Percentiles rank a stretch among this genome's conserved stretches.
Conservation (phyloP, 2,888 invertebrate species). For the Drosophila greeni region DNA sequence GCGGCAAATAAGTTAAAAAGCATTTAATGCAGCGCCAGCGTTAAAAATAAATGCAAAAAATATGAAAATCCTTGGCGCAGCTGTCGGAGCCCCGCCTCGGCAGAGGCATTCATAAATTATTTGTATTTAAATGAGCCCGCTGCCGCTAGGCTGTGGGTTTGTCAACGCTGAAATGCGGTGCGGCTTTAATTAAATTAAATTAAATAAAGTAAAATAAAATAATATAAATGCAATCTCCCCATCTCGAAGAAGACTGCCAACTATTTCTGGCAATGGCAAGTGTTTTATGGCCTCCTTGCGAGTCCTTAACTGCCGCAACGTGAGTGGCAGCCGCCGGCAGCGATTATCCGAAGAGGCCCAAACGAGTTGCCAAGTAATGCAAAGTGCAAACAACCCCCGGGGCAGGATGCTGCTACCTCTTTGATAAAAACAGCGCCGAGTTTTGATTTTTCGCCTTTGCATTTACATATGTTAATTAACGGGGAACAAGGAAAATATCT, state of each 20-base stretch:
- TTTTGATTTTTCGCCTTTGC: slow-evolving; percentile 72
- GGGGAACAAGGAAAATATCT: slow-evolving; percentile 51
- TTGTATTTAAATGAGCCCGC: slow-evolving; percentile 44
- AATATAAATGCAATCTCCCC: slow-evolving; percentile 14
- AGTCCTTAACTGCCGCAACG: slow-evolving; percentile 63
- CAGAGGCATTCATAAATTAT: slow-evolving; percentile 50
- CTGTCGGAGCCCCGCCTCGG: slow-evolving; percentile 21
- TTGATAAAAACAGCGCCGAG: slow-evolving; percentile 39
- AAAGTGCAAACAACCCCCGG: slow-evolving; percentile 18
- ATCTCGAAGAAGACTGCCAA: slow-evolving; percentile 20
- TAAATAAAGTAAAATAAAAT: slow-evolving; percentile 36
- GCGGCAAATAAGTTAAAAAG: slow-evolving; percentile 44
- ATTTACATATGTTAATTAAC: slow-evolving; percentile 70
- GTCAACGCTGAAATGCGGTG: slow-evolving; percentile 19
- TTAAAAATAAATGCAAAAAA: slow-evolving; percentile 47
- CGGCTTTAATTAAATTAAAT: slow-evolving; percentile 42
- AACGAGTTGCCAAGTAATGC: slow-evolving; percentile 26
- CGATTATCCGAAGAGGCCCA: slow-evolving; percentile 51
- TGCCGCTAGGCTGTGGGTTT: slow-evolving; percentile 42
- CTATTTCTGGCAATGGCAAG: slow-evolving; percentile 21
- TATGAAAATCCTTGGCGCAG: slow-evolving; percentile 42
- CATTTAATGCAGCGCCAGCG: slow-evolving; percentile 45
- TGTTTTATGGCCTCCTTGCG: slow-evolving; percentile 24
- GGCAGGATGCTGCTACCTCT: slow-evolving; percentile 4
- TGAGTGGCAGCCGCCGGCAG: slow-evolving; percentile 45